Base-by-base conservation (phyloP, 2,888 invertebrate genomes). In the Zaprionus lineosus region DNA sequence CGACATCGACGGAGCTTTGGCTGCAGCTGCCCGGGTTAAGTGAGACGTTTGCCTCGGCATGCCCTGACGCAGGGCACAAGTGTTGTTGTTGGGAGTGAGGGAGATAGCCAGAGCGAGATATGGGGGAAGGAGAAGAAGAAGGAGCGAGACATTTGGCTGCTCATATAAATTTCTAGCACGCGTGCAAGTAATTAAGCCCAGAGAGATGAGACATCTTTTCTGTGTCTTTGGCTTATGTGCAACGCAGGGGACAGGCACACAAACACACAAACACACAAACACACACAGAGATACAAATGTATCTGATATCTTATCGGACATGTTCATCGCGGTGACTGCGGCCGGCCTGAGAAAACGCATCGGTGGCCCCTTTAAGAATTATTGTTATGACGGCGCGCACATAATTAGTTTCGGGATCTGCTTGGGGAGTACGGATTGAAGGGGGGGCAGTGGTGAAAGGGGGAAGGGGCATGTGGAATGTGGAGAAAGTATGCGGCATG, bases 181-280 rank as follows among this genome's bases (percentile, higher is more conserved):
- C 85, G 84, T 84, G 74, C 72, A 63, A 73, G 85, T 84, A 84
- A 86, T 84, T 84, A 86, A 86, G 72, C 67, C 70, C 65, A 73
- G 71, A n/a, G n/a, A 82, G 75, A 82, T 78, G 81, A 67, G 74
- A 71, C 83, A 82, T 82, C 76, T 75, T 66, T 70, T 56, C 59
- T 60, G 37, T 34, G 28, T 26, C 58, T 66, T 43, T 47, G 52
- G 50, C 53, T 68, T 69, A 68, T 56, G 53, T 16, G 53, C n/a
- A 59, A 33, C 50, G 14, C 48, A 61, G 50, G 44, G 31, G 39
- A 59, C 41, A n/a, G n/a, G 18, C 51, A 40, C 52, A 51, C 52
- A 39, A 18, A 39, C 21, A 34, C 7, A 37, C n/a, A 28, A 7
- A 44, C 5, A 26, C n/a, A 33, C 5, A 47, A 31, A 29, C 26